Evolutionary conservation across 2,888 invertebrate genomes (phyloP).

Genomic region (Dicranocentrus wangi): DNA sequence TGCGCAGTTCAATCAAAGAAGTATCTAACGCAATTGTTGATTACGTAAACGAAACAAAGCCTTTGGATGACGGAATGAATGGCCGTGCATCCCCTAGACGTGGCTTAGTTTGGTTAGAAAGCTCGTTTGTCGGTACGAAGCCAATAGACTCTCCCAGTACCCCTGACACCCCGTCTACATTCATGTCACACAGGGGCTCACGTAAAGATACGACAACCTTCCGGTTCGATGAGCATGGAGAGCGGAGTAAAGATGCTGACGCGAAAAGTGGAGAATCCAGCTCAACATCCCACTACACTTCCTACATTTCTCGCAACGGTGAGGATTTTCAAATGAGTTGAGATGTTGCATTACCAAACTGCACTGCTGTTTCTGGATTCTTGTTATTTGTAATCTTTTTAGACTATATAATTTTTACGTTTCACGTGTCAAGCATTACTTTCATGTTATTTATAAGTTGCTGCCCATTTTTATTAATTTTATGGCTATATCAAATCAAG

Average conservation of each 20-base stretch:
- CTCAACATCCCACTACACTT: constrained; percentile 58
- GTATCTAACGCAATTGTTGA: constrained; percentile 94
- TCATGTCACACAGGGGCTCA: constrained; percentile 69
- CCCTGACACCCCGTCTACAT: constrained; percentile 77
- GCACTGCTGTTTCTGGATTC: constrained; percentile 36
- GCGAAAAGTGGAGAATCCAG: constrained; percentile 41
- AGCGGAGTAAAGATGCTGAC: constrained; percentile 27
- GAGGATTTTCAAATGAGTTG: constrained; percentile 56
- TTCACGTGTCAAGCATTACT: constrained; percentile 20
- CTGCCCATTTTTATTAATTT: constrained; percentile 30
- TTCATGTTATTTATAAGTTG: constrained; percentile 26
- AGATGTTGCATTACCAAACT: constrained; percentile 15
- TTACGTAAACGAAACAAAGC: constrained; percentile 80
- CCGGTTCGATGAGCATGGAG: constrained; percentile 33
- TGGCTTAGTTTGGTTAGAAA: constrained; percentile 89
- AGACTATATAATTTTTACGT: constrained; percentile 18
- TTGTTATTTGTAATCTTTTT: constrained; percentile 16
- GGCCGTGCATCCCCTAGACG: constrained; percentile 75
- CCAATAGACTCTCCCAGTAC: constrained; percentile 87
- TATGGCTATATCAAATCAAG: constrained; percentile 18
- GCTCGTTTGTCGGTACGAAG: constrained; percentile 87
- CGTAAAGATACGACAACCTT: constrained; percentile 34
- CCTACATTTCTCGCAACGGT: constrained; percentile 71
- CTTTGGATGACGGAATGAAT: constrained; percentile 74
- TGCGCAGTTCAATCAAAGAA: constrained; percentile 91